Evolutionary conservation across 1,140 invertebrate genomes (phyloP).

Genomic region (Xylocopa sonorina): DNA sequence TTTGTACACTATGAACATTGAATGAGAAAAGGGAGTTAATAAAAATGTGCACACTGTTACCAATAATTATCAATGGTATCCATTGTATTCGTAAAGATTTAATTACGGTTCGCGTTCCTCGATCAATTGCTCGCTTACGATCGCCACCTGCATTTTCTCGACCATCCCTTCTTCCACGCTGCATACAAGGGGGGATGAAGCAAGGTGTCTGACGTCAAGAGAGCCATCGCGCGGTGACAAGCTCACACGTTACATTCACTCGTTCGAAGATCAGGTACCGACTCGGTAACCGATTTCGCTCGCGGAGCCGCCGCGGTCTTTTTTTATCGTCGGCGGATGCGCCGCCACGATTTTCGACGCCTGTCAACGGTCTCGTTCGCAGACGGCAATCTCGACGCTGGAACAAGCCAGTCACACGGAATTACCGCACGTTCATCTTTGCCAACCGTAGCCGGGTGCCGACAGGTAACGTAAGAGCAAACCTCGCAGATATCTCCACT

Average conservation of each 20-base stretch:
- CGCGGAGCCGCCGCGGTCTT: not conserved
- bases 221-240: conserved; percentile 52
- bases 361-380: not conserved
- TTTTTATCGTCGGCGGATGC: conserved; percentile 33
- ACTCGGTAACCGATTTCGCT: conserved; percentile 38
- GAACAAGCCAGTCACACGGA: conserved; percentile 8
- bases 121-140: too few relatives aligned
- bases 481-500: not conserved
- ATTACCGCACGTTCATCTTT: conserved; percentile 12
- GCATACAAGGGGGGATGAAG: conserved; percentile 43
- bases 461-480: conserved; percentile 35
- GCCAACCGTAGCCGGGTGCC: conserved; percentile 18
- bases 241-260: conserved; percentile 45
- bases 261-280: conserved; percentile 59
- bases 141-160: not conserved
- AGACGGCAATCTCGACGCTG: conserved; percentile 19
- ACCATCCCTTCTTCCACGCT: conserved; percentile 36
- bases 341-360: conserved; percentile 16
- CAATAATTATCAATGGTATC: too few relatives aligned
- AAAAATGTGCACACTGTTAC: too few relatives aligned
- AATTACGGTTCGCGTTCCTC: too few relatives aligned
- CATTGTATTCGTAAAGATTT: too few relatives aligned
- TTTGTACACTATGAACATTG: too few relatives aligned
- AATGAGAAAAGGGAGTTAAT: too few relatives aligned
- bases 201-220: conserved; percentile 61